A percentile compares a stretch with the other conserved stretches of the same genome.
These are phyloP conservation scores for Fistularia commersonii DNA, from an alignment of 2,797 vertebrate genomes.

Conservation along the genomic window DNA sequence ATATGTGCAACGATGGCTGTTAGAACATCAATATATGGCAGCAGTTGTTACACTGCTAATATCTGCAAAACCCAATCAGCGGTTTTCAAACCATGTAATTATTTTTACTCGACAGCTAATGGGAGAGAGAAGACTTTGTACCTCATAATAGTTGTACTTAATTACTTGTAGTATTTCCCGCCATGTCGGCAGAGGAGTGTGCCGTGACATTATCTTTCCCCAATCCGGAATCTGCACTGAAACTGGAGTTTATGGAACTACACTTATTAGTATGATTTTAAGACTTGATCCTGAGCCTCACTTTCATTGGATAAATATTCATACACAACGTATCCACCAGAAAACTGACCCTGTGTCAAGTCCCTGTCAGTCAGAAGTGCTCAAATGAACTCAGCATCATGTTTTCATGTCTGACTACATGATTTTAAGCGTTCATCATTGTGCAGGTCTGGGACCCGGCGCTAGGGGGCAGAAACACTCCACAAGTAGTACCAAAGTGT, in stretches of 20 bases:
- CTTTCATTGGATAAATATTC: not conserved
- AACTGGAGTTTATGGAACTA: too few relatives aligned
- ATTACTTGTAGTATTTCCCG: constrained; percentile 3
- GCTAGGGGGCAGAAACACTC: constrained; percentile 74
- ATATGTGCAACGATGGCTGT: constrained; percentile 28
- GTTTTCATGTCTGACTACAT: constrained; percentile 1
- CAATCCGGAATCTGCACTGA: too few relatives aligned
- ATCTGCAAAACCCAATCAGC: constrained; percentile 2
- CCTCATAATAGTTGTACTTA: not conserved
- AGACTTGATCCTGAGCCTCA: not conserved
- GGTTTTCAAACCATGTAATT: not conserved
- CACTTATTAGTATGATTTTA: not conserved
- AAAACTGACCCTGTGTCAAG: constrained; percentile 7
- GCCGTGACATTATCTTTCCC: too few relatives aligned
- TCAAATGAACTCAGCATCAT: constrained; percentile 20
- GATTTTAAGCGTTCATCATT: not conserved
- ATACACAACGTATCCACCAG: constrained; percentile 3
- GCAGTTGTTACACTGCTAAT: constrained; percentile 9
- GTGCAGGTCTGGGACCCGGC: constrained; percentile 15
- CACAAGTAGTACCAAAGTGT: constrained; percentile 34
- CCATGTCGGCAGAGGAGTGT: not conserved
- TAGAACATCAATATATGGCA: constrained; percentile 40
- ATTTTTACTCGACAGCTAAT: constrained; percentile 2
- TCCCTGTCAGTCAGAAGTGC: constrained; percentile 17
- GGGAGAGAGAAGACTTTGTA: constrained; percentile 2